Evolutionary conservation across 30 jellyfish, hydroid and myxozoan genomes (phyloP), one percentile per base, ranked within the genome.

Genomic region (Chironex yamaguchii): DNA sequence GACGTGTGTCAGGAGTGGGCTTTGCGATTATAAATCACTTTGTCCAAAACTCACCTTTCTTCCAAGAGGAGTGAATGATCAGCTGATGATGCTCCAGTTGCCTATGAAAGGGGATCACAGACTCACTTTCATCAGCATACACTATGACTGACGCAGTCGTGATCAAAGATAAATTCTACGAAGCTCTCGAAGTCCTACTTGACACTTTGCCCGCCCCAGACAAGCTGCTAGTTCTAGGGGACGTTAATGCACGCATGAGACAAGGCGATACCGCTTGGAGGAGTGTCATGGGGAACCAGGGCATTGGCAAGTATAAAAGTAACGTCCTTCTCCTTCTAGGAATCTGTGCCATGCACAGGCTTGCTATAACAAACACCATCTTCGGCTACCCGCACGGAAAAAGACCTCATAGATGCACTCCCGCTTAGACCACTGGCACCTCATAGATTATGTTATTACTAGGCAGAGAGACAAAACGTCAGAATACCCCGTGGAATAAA

Each of bases 61-160:
- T 14, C 75, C 78, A 3, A 32, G 26, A 42, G 75, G 62, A n/a
- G 31, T 81, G 22, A 63, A 49, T 53, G 87, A 78, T 35, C 81
- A 81, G 25, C 42, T 78, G 20, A 82, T 82, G 92, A 66, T 86
- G 34, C 22, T 82, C 53, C 35, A 79, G 33, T 50, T 82, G 14
- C 79, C 87, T 28, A 11, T 82, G 29, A 11, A 29, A 33, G 52
- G 80, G 12, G 21, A 33, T 31, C 75, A 17, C 49, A 29, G 34
- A 17, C 68, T 31, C 79, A 82, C 92, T 34, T 6, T 66, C 2
- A 9, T 82, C 36, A 36, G 79, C 25, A 67, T 49, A 21, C 2
- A 82, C 88, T 48, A 36, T 82, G 87, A 0, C 87, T 20, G 50
- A 49, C 31, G 68, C 87, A 1, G 79, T 49, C 12, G 87, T 42